A percentile compares a stretch with the other conserved stretches of the same genome.
Evolutionary conservation across 1,140 invertebrate species (phyloP).

Genomic region (Hypothenemus hampei): DNA sequence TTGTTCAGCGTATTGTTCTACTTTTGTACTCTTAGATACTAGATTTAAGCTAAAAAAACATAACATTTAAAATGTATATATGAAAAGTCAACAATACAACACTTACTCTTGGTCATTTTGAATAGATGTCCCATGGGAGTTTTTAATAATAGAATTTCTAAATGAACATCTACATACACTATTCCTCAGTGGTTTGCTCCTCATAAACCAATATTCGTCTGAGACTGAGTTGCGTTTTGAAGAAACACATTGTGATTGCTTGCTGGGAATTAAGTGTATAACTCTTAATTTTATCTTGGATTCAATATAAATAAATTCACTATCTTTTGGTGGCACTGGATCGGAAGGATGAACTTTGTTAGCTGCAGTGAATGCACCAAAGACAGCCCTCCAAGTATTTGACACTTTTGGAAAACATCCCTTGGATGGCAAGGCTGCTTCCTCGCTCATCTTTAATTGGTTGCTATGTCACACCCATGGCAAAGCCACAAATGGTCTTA

Average conservation of each 20-base stretch:
- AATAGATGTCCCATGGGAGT: constrained; percentile 4
- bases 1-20: constrained; percentile 41
- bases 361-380: constrained; percentile 32
- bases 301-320: constrained; percentile 39
- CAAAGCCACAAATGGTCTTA: constrained; percentile 16
- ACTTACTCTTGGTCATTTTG: constrained; percentile 14
- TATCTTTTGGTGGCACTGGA: constrained; percentile 33
- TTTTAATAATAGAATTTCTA: constrained; percentile 36
- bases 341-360: constrained; percentile 38
- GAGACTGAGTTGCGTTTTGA: constrained; percentile 37
- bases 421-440: constrained; percentile 15
- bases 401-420: constrained; percentile 36
- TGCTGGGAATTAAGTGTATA: constrained; percentile 39
- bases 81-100: too few species aligned
- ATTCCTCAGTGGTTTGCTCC: constrained; percentile 38
- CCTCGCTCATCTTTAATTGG: constrained; percentile 31
- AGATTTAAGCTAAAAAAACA: constrained; percentile 9
- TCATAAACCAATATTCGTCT: constrained; percentile 46
- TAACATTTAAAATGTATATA: too few species aligned
- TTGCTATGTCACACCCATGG: constrained; percentile 29
- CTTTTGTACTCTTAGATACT: constrained; percentile 19
- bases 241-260: constrained; percentile 19
- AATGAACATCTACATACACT: constrained; percentile 43
- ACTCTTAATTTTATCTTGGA: constrained; percentile 35
- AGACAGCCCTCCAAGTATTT: constrained; percentile 30